These are phyloP conservation scores for Paraescarpia echinospica DNA, from an alignment of 1,140 invertebrate species.

Conservation along the genomic window DNA sequence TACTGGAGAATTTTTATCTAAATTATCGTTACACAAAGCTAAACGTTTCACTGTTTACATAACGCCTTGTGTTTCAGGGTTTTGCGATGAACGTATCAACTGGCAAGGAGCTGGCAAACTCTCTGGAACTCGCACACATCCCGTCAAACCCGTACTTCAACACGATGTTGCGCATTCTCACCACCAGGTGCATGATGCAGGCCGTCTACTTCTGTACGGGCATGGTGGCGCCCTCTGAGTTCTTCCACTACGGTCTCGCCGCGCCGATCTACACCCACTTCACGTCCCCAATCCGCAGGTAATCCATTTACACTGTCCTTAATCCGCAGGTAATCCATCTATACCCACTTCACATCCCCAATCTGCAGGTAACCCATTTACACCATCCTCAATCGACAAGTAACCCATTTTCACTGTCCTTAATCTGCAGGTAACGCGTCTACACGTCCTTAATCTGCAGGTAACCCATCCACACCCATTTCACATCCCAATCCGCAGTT, in stretches of 20 bases:
- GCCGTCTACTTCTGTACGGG: conserved; percentile 97
- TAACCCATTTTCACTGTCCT: conserved; percentile 95
- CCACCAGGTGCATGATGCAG: conserved; percentile 98
- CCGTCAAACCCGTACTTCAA: conserved; percentile 57
- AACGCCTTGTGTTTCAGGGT: conserved; percentile 39
- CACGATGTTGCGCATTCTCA: conserved; percentile 85
- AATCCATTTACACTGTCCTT: conserved; percentile 48
- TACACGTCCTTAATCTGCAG: too few relatives aligned
- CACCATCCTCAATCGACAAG: too few relatives aligned
- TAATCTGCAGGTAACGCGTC: conserved; percentile 75
- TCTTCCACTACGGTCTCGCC: conserved; percentile 83
- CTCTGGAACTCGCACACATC: conserved; percentile 54
- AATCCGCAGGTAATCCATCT: too few relatives aligned
- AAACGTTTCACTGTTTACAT: background rate
- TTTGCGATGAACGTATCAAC: conserved; percentile 62
- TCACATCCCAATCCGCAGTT: too few relatives aligned
- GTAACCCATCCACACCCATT: too few relatives aligned
- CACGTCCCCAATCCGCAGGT: conserved; percentile 89
- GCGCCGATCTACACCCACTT: conserved; percentile 92
- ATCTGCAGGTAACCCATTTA: conserved; percentile 73
- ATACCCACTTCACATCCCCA: conserved; percentile 96
- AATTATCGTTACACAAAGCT: conserved; percentile 27
- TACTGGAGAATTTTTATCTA: too few relatives aligned
- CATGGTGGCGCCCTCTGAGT: conserved; percentile 68
- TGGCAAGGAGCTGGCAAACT: conserved; percentile 57